phyloP scores from a whole-genome alignment of 2,797 vertebrate species.

The Microchirus variegatus region DNA sequence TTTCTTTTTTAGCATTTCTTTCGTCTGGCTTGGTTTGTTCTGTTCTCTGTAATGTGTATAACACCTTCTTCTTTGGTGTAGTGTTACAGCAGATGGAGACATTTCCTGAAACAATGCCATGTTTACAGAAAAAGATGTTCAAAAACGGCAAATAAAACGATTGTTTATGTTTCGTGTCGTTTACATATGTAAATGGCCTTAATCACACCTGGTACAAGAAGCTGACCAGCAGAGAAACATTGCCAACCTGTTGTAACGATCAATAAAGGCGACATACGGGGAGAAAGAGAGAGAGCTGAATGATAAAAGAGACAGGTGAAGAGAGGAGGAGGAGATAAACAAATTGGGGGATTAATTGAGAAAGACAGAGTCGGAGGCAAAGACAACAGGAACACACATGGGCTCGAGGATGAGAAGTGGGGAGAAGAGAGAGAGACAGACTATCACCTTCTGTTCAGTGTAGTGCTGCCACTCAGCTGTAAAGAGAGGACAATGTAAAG shows the following conservation, averaged over 20 bases:
- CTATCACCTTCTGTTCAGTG: slow-evolving; percentile 28
- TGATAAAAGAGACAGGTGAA: slow-evolving; percentile 43
- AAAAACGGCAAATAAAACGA: no score
- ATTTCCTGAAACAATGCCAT: no score
- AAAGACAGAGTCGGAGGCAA: slow-evolving; percentile 37
- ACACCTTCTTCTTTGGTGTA: no score
- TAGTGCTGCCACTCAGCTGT: slow-evolving; percentile 35
- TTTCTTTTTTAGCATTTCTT: no score
- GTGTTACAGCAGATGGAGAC: no score
- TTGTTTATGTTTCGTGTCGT: no score
- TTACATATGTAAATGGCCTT: not conserved
- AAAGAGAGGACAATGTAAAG: slow-evolving; percentile 29
- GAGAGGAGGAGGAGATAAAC: slow-evolving; percentile 56
- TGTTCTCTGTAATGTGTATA: no score
- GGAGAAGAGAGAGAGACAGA: slow-evolving; percentile 28
- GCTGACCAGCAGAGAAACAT: not conserved
- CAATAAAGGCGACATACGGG: slow-evolving; percentile 52
- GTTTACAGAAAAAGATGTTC: no score
- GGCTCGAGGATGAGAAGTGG: slow-evolving; percentile 15
- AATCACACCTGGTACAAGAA: slow-evolving; percentile 48
- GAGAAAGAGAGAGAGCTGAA: not conserved
- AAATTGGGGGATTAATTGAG: slow-evolving; percentile 54
- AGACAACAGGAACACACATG: slow-evolving; percentile 28
- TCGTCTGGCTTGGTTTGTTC: no score
- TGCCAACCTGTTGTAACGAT: slow-evolving; percentile 59